Conservation (phyloP, 2,888 invertebrate species). For the Amitus sp. region DNA sequence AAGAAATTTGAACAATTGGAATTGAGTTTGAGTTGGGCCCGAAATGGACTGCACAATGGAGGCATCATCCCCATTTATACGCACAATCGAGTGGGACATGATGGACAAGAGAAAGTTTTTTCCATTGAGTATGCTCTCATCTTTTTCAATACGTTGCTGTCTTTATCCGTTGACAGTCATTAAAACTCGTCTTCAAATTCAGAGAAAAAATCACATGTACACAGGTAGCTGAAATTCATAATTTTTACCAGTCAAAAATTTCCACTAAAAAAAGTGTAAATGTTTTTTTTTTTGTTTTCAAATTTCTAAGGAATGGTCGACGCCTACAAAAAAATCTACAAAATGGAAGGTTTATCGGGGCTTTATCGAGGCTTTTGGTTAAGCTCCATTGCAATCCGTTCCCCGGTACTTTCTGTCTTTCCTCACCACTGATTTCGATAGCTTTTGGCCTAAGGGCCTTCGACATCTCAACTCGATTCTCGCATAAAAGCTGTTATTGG, state of each 20-base stretch:
- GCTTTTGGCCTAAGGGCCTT: slow-evolving; percentile 72
- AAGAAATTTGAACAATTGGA: too few relatives aligned
- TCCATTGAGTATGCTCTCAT: slow-evolving; percentile 90
- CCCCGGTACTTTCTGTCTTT: slow-evolving; percentile 91
- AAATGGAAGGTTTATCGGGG: slow-evolving; percentile 84
- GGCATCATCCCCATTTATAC: slow-evolving; percentile 73
- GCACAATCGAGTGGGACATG: slow-evolving; percentile 97
- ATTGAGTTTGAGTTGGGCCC: too few relatives aligned
- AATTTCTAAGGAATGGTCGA: slow-evolving; percentile 76
- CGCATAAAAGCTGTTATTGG: slow-evolving; percentile 83
- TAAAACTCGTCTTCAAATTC: slow-evolving; percentile 93
- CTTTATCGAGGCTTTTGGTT: slow-evolving; percentile 96
- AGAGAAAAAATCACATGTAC: slow-evolving; percentile 84
- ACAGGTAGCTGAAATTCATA: slow-evolving; percentile 69
- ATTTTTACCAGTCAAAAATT: too few relatives aligned
- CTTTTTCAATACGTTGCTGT: slow-evolving; percentile 76
- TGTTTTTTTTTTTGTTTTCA: background rate
- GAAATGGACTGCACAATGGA: slow-evolving; percentile 71
- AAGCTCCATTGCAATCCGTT: slow-evolving; percentile 86
- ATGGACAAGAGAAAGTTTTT: slow-evolving; percentile 96
- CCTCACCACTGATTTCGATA: slow-evolving; percentile 94
- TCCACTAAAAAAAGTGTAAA: too few relatives aligned
- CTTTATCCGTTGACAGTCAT: slow-evolving; percentile 94
- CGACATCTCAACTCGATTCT: slow-evolving; percentile 69
- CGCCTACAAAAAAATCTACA: slow-evolving; percentile 88